Evolutionary conservation across 2,888 invertebrate species (phyloP), one percentile per base, ranked within the genome.

Genomic region (Apantesis nais): DNA sequence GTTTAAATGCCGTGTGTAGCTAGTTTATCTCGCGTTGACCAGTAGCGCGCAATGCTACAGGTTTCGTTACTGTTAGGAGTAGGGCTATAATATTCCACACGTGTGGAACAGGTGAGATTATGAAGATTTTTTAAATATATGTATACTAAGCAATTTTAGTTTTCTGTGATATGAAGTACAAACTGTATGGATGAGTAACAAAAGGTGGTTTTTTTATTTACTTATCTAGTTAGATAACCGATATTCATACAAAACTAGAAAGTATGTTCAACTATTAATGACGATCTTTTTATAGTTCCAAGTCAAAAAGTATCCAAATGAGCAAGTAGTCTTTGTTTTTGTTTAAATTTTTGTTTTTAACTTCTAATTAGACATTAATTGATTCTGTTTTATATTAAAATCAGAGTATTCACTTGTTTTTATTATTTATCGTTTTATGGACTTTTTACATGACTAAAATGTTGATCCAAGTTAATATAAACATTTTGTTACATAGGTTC

Each of bases 401-500:
- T 74, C 68, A 76, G 70, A 74, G 68, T 70, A 62, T 66, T 62
- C 63, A 71, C 34, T 70, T 72, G 66, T 60, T 74, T 76, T 70
- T 37, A 63, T 66, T 73, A 67, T 71, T 76, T 74, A 74, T 74
- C 71, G 69, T 75, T 72, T 73, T 72, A 75, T 78, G 65, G 55
- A 73, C 61, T 69, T 62, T 11, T 41, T 44, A 19, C 12, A 48
- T 22, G 58, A 73, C 39, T 52, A 34, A 70, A 19, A 34, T 72
- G 71, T 39, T 31, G 48, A 66, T 55, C 41, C 9, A 63, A 67
- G 67, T 63, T 73, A 73, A 68, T 71, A 29, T 66, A 62, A 65
- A 11, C 67, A 62, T 74, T 70, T 79, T 80, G 79, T 87, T 87
- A 81, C 81, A 79, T 95, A 99, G 99, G 99, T 99, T 99, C 96